These are phyloP conservation scores for Shargacucullia verbasci DNA, from an alignment of 2,888 invertebrate genomes.

Conservation along the genomic window DNA sequence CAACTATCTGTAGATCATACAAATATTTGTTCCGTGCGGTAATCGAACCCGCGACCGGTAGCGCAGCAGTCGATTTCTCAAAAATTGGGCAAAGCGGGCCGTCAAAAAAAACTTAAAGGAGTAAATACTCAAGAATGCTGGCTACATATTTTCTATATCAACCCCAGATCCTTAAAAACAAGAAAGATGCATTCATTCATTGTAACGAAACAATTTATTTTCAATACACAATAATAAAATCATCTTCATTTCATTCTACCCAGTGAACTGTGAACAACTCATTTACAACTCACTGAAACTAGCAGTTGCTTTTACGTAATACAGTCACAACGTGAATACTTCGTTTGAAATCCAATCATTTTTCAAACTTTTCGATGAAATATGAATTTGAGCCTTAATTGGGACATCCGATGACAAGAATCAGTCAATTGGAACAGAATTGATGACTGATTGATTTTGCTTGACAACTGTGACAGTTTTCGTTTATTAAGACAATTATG, in stretches of 20 bases:
- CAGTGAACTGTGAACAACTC: slow-evolving; percentile 23
- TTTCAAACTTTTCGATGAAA: slow-evolving; percentile 33
- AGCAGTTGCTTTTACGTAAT: slow-evolving; percentile 28
- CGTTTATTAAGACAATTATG: slow-evolving; percentile 7
- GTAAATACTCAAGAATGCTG: too few species aligned
- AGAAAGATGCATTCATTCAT: background rate
- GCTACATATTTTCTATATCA: too few species aligned
- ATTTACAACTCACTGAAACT: slow-evolving; percentile 36
- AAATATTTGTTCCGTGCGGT: too few species aligned
- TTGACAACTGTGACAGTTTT: slow-evolving; percentile 20
- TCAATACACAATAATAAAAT: slow-evolving; percentile 4
- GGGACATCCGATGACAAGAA: slow-evolving; percentile 12
- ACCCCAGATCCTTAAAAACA: background rate
- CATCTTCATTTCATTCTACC: slow-evolving; percentile 13
- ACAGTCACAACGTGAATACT: slow-evolving; percentile 37
- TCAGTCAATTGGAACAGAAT: slow-evolving; percentile 10
- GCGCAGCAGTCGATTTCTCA: too few species aligned
- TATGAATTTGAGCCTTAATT: slow-evolving; percentile 44
- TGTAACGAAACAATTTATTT: slow-evolving; percentile 5
- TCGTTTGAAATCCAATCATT: slow-evolving; percentile 45
- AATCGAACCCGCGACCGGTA: too few species aligned
- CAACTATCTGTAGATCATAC: too few species aligned
- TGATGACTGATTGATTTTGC: slow-evolving; percentile 20
- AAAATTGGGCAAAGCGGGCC: too few species aligned
- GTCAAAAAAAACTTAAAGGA: too few species aligned